phyloP scores from a whole-genome alignment of 2,888 invertebrate genomes.

The Lingula anatina region DNA sequence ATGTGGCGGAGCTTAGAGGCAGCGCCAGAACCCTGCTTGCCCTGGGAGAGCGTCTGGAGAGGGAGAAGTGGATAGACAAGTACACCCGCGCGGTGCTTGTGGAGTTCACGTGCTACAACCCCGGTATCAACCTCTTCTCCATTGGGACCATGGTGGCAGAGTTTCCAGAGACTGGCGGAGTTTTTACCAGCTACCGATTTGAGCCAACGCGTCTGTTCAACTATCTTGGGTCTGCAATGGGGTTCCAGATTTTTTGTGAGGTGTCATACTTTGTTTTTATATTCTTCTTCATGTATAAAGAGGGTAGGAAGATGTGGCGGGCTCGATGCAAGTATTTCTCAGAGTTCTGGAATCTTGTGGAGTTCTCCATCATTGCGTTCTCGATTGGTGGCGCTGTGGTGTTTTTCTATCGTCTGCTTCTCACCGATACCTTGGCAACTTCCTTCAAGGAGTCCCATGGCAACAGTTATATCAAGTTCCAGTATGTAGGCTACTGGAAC shows the following conservation, averaged over 20 bases:
- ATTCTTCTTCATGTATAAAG: slow-evolving; percentile 47
- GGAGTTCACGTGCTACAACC: slow-evolving; percentile 58
- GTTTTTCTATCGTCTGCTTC: slow-evolving; percentile 40
- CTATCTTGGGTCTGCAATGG: slow-evolving; percentile 32
- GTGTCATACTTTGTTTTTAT: slow-evolving; percentile 37
- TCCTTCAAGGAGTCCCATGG: slow-evolving; percentile 51
- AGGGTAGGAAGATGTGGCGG: slow-evolving; percentile 35
- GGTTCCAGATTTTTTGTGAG: slow-evolving; percentile 44
- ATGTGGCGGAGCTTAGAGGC: slow-evolving; percentile 50
- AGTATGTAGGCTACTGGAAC: slow-evolving; percentile 53
- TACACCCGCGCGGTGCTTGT: slow-evolving; percentile 56
- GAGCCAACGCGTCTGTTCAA: slow-evolving; percentile 48
- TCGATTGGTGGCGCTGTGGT: slow-evolving; percentile 43
- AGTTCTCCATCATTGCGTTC: slow-evolving; percentile 39
- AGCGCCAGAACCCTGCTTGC: slow-evolving; percentile 28
- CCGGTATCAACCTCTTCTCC: slow-evolving; percentile 46
- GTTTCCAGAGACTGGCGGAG: slow-evolving; percentile 40
- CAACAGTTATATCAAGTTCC: slow-evolving; percentile 49
- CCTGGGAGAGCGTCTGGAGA: slow-evolving; percentile 42
- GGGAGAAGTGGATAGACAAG: slow-evolving; percentile 54
- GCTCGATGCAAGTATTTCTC: slow-evolving; percentile 40
- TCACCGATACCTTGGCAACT: slow-evolving; percentile 45
- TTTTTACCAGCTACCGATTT: slow-evolving; percentile 40
- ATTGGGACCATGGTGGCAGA: slow-evolving; percentile 45
- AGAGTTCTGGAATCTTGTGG: slow-evolving; percentile 43